phyloP scores from a whole-genome alignment of 2,797 vertebrate genomes.

The Anomalospiza imberbis region DNA sequence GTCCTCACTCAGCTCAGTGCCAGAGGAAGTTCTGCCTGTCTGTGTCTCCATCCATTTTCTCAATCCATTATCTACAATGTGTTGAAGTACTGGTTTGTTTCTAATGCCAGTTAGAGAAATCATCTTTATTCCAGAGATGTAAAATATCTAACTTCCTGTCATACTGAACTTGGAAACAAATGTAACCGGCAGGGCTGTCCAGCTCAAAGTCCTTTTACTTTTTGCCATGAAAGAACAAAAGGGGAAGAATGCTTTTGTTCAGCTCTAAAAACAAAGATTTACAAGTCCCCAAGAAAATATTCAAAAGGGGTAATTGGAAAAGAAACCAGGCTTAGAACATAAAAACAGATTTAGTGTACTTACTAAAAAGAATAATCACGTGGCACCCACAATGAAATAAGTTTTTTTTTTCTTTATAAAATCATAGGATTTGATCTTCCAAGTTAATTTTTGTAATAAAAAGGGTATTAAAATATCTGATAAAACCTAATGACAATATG shows the following conservation, averaged over 20 bases:
- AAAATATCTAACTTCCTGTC: not conserved
- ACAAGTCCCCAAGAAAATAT: not conserved
- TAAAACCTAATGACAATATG: not conserved
- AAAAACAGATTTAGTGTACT: not conserved
- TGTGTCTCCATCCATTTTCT: not conserved
- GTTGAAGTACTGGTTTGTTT: not conserved
- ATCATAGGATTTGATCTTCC: not conserved
- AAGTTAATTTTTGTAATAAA: not conserved
- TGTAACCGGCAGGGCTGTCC: not conserved
- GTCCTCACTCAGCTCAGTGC: not conserved
- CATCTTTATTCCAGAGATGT: not conserved
- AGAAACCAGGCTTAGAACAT: not conserved
- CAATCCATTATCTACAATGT: not conserved
- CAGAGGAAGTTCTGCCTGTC: not conserved
- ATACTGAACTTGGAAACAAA: not conserved
- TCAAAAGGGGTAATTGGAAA: not conserved
- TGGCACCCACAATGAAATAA: not conserved
- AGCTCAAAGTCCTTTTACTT: not conserved
- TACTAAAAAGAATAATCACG: not conserved
- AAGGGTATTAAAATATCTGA: not conserved
- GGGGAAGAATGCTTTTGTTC: not conserved
- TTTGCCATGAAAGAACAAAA: not conserved
- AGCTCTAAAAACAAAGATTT: not conserved
- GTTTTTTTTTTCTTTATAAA: not conserved
- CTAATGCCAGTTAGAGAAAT: not conserved